Evolutionary conservation across 2,888 invertebrate genomes (phyloP), one percentile per base, ranked within the genome.

Genomic region (Bembecia ichneumoniformis): DNA sequence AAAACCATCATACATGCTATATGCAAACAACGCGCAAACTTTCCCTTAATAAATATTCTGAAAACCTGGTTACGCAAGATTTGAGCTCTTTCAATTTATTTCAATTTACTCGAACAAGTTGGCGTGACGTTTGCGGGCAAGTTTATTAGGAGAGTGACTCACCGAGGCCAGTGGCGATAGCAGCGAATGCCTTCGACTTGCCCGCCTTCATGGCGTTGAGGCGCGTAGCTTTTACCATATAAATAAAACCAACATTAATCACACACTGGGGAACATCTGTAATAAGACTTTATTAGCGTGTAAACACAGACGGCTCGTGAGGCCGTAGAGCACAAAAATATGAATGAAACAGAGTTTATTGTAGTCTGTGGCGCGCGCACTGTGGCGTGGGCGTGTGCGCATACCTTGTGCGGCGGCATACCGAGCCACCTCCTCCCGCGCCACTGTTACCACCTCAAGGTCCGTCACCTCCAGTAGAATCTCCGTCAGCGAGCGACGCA

Each of bases 391-490:
- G 64, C 60, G 70, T 72, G 74, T 74, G 77, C 82, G 82, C 88
- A 91, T 94, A 95, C 95, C 95, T 95, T 95, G 94, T 84, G 91
- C 90, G 71, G 91, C 91, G 87, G 91, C 93, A 88, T 91, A 92
- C 84, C 93, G 91, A 86, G 91, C 92, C 83, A 93, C 89, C 75
- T 96, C 94, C 88, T 97, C 96, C 80, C 91, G 91, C 81, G 95
- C 95, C 71, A 97, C 91, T 69, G 88, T 88, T 69, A 91, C 88
- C 73, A 98, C 95, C 89, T 97, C 96, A 78, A 93, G 92, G 78
- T 94, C 95, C 17, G 98, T 98, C 66, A 97, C 97, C 78, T 96
- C 96, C 64, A 98, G 89, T 54, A 99, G 90, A 67, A 98, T 93
- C 87, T 97, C 97, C 34, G 98, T 98, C 82, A 98, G 89, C 60